Evolutionary conservation across 2,888 invertebrate genomes (phyloP), one percentile per base, ranked within the genome.

Genomic region (Zeuzera pyrina): DNA sequence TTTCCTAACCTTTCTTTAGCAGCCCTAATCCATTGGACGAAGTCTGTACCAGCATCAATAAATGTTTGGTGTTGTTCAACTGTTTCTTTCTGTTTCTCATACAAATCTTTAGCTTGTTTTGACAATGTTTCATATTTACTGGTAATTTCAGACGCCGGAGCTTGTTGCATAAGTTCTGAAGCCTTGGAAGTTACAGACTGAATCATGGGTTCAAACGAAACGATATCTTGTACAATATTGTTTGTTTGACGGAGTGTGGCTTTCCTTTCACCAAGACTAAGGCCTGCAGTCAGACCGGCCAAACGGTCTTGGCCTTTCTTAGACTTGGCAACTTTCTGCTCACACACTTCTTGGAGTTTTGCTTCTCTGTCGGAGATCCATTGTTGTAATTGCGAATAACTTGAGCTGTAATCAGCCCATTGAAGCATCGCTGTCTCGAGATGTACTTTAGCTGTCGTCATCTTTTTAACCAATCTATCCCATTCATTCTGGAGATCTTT

Each of bases 371-470:
- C 97, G 16, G 91, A 91, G 38, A 98, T 93, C 96, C 97, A 97
- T 86, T 95, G 93, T 56, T 95, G 93, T 13, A 97, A 77, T 63
- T 96, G 95, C 11, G 92, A 90, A 64, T 94, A 96, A 35, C 95
- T 95, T 33, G 95, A 95, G 61, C 94, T 95, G 66, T 96, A 97
- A 61, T 97, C 95, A 4, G 95, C 95, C 97, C 97, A 97, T 87
- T 97, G 96, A 23, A 97, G 83, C 8, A 96, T 79, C 47, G 92
- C 91, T 0, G 95, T 95, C 70, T 97, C 97, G 21, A 97, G 72
- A 52, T 94, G 91, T 8, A 95, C 95, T 71, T 96, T 96, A 1
- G 94, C 92, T 0, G 93, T 94, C 0, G 94, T 92, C 86, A 96
- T 92, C 68, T 95, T 95, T 72, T 94, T 94, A 0, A 95, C 92